Base-by-base conservation (phyloP, 2,888 invertebrate genomes). In the Epinotia bilunana region DNA sequence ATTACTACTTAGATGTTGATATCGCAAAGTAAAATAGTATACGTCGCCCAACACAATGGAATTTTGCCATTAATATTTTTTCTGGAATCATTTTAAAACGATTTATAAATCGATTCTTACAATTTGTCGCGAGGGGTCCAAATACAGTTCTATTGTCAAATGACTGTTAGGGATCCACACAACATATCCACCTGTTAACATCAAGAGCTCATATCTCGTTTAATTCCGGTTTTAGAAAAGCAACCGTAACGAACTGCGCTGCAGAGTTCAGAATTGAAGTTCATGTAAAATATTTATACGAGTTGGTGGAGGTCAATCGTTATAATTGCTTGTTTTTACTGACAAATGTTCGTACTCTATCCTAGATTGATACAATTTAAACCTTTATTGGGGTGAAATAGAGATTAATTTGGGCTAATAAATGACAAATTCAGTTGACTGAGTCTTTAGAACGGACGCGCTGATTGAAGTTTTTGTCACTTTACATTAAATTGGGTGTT, bases 241-340 rank as follows among this genome's bases (percentile, higher is more conserved):
- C 1, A 43, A 53, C 53, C 55, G 16, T 57, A 39, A 3, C 13
- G 7, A 13, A 0, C 3, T n/a, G 9, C 12, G 5, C 28, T 11
- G 49, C n/a, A 73, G 16, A 61, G 60, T 16, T 39, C 9, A 5
- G 23, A 58, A 39, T 39, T 12, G 0, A 61, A 61, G 39, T n/a
- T 1, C 6, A 28, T 16, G 9, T 49, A 16, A 46, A 39, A 20
- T 11, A 11, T 49, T 39, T 13, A 33, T 20, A 28, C 1, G 20
- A 65, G n/a, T 46, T 65, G 7, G 20, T 39, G 18, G 16, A 60
- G 79, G 78, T 76, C 79, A 78, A 76, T 81, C 81, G 84, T 82
- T 84, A 87, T 88, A 90, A 91, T 91, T 87, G 89, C 87, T 88
- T 91, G 91, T 91, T 91, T 91, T 87, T 85, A 84, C 78, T 91